phyloP scores from a whole-genome alignment of 2,113 vertebrate species.

The Pungitius pungitius region DNA sequence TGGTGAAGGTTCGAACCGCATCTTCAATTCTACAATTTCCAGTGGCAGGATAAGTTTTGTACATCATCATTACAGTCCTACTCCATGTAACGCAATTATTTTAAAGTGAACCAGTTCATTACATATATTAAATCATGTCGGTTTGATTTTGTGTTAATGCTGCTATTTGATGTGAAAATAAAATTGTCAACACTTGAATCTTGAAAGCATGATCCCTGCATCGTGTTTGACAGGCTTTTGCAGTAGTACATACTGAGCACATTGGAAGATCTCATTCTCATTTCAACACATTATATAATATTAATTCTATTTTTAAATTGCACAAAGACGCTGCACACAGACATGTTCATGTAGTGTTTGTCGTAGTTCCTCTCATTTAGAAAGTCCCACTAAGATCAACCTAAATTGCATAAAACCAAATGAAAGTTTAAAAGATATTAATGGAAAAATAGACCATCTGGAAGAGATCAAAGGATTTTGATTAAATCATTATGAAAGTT shows the following conservation, averaged over 20 bases:
- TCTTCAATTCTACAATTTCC: fast-evolving
- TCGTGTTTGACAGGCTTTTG: background rate
- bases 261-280: background rate
- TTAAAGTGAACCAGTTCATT: background rate
- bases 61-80: background rate
- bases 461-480: background rate
- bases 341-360: background rate
- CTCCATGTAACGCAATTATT: background rate
- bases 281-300: background rate
- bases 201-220: no score
- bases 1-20: constrained; percentile 50
- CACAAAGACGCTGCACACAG: background rate
- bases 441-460: background rate
- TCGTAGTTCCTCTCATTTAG: background rate
- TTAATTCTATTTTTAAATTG: background rate
- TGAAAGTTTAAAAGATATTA: background rate
- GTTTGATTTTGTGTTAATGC: background rate
- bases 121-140: background rate
- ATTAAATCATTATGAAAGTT: background rate
- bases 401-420: background rate
- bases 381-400: background rate
- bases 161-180: background rate
- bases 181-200: background rate
- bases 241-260: background rate
- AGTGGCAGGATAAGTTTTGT: background rate